Base-by-base conservation (phyloP, 2,888 invertebrate genomes). In the Vandiemenella viatica region DNA sequence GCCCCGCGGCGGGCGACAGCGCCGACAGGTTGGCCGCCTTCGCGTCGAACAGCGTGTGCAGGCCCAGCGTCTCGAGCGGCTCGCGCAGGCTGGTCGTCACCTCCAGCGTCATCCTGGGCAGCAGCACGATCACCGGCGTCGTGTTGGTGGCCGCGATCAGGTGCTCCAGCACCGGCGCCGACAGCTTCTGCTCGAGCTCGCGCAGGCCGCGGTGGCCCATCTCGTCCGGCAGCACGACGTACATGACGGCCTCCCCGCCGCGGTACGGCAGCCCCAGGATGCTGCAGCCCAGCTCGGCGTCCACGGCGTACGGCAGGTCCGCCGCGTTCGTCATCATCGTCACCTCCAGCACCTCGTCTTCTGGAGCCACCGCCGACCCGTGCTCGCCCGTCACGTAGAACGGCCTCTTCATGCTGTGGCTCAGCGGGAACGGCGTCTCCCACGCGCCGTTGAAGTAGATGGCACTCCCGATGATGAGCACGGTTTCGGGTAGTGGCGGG, bases 391-490 rank as follows among this genome's bases (percentile, higher is more conserved):
- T 43, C 18, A 47, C 41, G 17, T 48, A 26, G 15, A 19, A 21
- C 13, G 40, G 57, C 55, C 62, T 67, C 79, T 79, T 69, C 70
- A 54, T 60, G 64, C 0, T 82, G 83, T 23, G 65, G 60, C 37
- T 68, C 68, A 0, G 69, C 66, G 70, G 58, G 60, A 84, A 85
- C 1, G 79, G 76, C 10, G 69, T 63, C 56, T 75, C 69, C 85
- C 85, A 85, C 53, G 76, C 74, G 5, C 80, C 83, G 48, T 72
- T 77, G 58, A 84, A 85, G 61, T 81, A 82, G 19, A 84, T 67
- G 0, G 83, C 81, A 56, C 77, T 82, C 26, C 79, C 67, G 45
- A 84, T 66, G 23, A 81, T 76, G 6, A 80, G 68, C 50, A 67
- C 73, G 0, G 83, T 82, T 1, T 62, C 59, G 0, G 64, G 57